phyloP scores from a whole-genome alignment of 2,888 invertebrate genomes.

The Eilema depressum region DNA sequence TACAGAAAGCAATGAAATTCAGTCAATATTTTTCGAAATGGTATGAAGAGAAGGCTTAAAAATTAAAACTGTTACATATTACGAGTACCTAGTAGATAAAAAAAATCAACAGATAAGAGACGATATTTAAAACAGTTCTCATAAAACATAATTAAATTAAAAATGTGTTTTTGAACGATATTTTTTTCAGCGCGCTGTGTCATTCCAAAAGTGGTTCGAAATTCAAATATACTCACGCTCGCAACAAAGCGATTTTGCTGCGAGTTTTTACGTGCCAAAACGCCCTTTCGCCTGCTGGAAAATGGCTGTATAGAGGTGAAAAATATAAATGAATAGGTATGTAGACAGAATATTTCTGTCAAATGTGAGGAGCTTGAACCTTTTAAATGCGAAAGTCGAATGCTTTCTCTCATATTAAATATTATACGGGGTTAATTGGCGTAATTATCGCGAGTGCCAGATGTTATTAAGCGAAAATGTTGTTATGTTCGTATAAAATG shows the following conservation, averaged over 20 bases:
- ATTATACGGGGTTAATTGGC: slow-evolving; percentile 14
- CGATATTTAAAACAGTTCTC: not conserved
- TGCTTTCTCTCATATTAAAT: slow-evolving; percentile 3
- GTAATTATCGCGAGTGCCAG: slow-evolving; percentile 18
- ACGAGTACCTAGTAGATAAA: too few species aligned
- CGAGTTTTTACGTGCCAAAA: not conserved
- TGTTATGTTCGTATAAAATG: not conserved
- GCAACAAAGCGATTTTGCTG: not conserved
- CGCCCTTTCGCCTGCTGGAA: not conserved
- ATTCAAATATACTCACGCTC: not conserved
- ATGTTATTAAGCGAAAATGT: slow-evolving; percentile 8
- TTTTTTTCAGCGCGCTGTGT: too few species aligned
- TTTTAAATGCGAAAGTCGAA: slow-evolving; percentile 1
- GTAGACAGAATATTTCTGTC: slow-evolving; percentile 1
- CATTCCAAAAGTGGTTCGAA: not conserved
- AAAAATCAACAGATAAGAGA: not conserved
- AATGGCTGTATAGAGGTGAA: not conserved
- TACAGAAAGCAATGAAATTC: too few species aligned
- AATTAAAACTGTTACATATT: too few species aligned
- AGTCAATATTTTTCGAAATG: too few species aligned
- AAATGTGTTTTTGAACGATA: too few species aligned
- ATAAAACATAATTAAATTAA: too few species aligned
- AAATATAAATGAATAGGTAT: not conserved
- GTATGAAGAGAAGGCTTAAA: too few species aligned
- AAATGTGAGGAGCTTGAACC: slow-evolving; percentile 2